These are phyloP conservation scores for Orgyia antiqua DNA, from an alignment of 2,888 invertebrate species.

Conservation along the genomic window DNA sequence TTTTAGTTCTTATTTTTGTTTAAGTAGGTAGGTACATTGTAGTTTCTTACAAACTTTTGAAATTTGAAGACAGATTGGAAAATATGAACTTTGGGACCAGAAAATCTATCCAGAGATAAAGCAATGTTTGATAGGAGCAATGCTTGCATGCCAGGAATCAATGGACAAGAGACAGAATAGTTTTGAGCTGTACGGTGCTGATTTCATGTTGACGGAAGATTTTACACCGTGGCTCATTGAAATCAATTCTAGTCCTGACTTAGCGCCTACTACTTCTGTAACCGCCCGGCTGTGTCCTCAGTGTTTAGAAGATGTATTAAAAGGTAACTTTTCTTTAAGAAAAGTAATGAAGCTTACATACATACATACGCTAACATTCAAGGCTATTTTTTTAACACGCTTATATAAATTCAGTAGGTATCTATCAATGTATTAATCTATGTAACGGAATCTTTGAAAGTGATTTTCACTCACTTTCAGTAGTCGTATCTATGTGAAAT, in stretches of 20 bases:
- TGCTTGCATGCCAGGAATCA: constrained; percentile 91
- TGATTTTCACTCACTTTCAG: no score
- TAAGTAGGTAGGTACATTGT: neutral
- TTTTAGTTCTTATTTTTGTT: no score
- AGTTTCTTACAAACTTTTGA: constrained; percentile 10
- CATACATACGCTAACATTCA: no score
- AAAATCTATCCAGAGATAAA: constrained; percentile 94
- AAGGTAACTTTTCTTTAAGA: no score
- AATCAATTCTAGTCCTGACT: constrained; percentile 95
- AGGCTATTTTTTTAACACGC: no score
- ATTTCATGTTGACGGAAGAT: constrained; percentile 94
- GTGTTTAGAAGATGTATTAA: constrained; percentile 92
- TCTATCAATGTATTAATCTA: no score
- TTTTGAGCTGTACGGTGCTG: constrained; percentile 96
- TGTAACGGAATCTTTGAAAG: no score
- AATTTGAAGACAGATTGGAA: constrained; percentile 82
- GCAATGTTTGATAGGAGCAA: constrained; percentile 85
- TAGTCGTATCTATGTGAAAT: no score
- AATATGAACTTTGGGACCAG: constrained; percentile 88
- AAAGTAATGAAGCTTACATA: no score
- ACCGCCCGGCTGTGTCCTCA: constrained; percentile 91
- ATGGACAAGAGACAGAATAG: constrained; percentile 90
- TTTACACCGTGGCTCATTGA: constrained; percentile 95
- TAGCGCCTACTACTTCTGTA: constrained; percentile 93
- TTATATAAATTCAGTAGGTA: no score